Conservation (phyloP, 2,113 vertebrate genomes). For the Corythaeola cristata region DNA sequence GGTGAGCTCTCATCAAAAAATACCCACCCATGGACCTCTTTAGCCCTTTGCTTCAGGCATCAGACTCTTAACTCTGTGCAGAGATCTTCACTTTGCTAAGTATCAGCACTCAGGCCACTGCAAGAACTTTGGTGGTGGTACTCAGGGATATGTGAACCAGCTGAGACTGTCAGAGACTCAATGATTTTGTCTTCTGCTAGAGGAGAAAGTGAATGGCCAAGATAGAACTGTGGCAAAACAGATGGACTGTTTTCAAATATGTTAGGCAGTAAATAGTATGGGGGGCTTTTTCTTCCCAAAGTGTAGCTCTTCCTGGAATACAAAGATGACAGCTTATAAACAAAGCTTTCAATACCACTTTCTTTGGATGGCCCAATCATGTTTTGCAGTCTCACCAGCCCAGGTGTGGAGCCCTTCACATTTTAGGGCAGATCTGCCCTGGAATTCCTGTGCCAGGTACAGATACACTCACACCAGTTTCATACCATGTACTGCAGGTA, state of each 20-base stretch:
- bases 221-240: neutral
- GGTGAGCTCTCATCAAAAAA: neutral
- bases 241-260: neutral
- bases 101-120: neutral
- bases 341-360: neutral
- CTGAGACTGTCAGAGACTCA: neutral
- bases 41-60: neutral
- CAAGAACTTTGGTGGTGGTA: neutral
- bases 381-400: neutral
- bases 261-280: neutral
- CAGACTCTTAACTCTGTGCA: neutral
- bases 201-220: neutral
- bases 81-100: neutral
- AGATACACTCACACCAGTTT: neutral
- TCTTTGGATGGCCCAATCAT: neutral
- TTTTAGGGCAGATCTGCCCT: neutral
- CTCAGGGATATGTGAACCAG: neutral
- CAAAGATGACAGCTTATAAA: neutral
- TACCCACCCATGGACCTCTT: neutral
- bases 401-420: neutral
- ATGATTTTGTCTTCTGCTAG: neutral
- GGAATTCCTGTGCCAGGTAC: neutral
- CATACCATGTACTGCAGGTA: neutral
- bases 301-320: neutral
- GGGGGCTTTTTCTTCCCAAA: neutral